Conservation (phyloP, 2,113 vertebrate species). For the Mustela lutreola region DNA sequence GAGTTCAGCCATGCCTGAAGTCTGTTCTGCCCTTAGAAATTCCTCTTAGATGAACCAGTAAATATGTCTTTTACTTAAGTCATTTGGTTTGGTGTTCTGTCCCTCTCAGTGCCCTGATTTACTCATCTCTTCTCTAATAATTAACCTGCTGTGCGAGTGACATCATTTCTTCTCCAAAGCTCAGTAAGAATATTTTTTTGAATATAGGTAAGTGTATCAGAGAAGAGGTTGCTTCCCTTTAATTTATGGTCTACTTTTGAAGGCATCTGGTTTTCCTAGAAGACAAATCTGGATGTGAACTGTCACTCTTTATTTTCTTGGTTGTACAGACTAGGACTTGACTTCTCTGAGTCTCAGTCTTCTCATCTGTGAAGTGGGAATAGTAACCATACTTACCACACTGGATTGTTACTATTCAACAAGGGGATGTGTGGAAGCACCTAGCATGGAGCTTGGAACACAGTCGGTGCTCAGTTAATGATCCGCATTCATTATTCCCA, state of each 20-base stretch:
- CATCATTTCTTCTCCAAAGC: neutral
- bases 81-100: neutral
- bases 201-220: neutral
- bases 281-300: neutral
- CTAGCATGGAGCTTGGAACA: neutral
- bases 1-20: neutral
- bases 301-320: neutral
- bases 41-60: neutral
- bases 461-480: neutral
- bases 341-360: neutral
- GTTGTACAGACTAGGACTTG: neutral
- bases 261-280: neutral
- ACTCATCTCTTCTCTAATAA: neutral
- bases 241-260: fast-evolving
- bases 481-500: neutral
- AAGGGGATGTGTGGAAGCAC: neutral
- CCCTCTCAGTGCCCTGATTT: neutral
- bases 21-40: too few species aligned
- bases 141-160: neutral
- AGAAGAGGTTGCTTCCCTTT: neutral
- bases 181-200: neutral
- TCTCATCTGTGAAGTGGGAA: neutral
- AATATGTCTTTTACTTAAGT: neutral
- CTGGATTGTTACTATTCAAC: neutral
- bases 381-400: too few species aligned